phyloP scores from a whole-genome alignment of 2,888 invertebrate genomes.

The Pseudococcus longispinus region DNA sequence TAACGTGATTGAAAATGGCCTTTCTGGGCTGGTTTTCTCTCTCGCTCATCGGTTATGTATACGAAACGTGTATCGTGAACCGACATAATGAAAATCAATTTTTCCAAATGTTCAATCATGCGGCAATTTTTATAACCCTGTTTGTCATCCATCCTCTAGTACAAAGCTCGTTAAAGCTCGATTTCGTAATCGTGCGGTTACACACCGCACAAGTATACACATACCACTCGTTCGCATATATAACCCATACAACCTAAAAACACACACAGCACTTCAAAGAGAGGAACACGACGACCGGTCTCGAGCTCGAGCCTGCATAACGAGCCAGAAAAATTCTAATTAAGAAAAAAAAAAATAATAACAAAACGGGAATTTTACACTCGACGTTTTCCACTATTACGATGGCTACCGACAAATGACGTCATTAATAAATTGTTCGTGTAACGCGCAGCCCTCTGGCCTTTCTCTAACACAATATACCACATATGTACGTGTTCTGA shows the following conservation, averaged over 20 bases:
- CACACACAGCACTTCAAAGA: background rate
- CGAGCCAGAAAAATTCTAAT: background rate
- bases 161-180: slow-evolving; percentile 29
- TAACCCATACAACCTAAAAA: background rate
- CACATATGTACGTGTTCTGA: background rate
- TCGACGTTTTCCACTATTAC: background rate
- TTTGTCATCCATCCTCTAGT: slow-evolving; percentile 10
- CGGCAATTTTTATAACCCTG: slow-evolving; percentile 14
- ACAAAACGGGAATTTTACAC: background rate
- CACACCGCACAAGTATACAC: background rate
- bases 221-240: background rate
- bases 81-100: slow-evolving; percentile 31
- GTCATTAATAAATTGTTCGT: background rate
- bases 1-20: background rate
- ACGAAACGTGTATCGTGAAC: background rate
- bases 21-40: background rate
- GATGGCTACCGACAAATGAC: background rate
- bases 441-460: background rate
- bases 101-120: slow-evolving; percentile 27
- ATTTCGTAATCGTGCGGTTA: background rate
- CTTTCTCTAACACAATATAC: background rate
- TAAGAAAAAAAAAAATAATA: background rate
- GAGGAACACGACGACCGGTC: background rate
- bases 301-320: background rate
- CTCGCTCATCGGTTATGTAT: background rate